phyloP scores from a whole-genome alignment of 2,113 vertebrate genomes.

The Crotophaga sulcirostris region DNA sequence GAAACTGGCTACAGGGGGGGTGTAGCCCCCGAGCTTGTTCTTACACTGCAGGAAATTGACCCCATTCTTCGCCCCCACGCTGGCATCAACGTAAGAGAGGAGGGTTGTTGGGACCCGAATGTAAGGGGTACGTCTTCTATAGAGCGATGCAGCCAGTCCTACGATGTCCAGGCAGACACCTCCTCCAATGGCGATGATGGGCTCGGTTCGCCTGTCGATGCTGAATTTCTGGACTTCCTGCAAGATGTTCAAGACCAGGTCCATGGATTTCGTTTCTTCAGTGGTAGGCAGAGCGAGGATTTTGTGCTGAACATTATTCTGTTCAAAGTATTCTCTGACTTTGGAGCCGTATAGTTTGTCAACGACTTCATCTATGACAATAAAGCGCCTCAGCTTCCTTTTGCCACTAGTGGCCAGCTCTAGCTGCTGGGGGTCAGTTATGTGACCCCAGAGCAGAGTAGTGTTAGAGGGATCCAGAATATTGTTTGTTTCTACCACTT shows the following conservation, averaged over 20 bases:
- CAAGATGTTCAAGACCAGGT: constrained; percentile 78
- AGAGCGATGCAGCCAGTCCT: constrained; percentile 80
- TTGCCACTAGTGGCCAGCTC: constrained; percentile 50
- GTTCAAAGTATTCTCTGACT: constrained; percentile 74
- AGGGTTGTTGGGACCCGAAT: constrained; percentile 84
- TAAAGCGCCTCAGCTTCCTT: constrained; percentile 76
- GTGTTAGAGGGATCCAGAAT: constrained; percentile 78
- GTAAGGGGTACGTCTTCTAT: constrained; percentile 82
- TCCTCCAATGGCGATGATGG: constrained; percentile 83
- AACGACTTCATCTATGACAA: constrained; percentile 80
- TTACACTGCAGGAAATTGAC: constrained; percentile 87
- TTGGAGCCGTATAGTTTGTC: constrained; percentile 75
- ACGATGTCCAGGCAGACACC: constrained; percentile 84
- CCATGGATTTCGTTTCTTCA: constrained; percentile 84
- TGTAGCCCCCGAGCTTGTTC: constrained; percentile 84
- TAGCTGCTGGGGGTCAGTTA: constrained; percentile 68
- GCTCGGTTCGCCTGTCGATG: constrained; percentile 78
- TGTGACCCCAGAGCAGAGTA: constrained; percentile 80
- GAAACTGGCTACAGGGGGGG: constrained; percentile 76
- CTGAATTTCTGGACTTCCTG: constrained; percentile 81
- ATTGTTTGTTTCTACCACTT: constrained; percentile 75
- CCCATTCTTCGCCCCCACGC: constrained; percentile 81
- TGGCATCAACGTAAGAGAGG: constrained; percentile 82
- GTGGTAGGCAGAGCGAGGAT: constrained; percentile 80
- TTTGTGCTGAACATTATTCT: constrained; percentile 74